Conservation (phyloP, 2,888 invertebrate genomes). For the Craniophora ligustri region DNA sequence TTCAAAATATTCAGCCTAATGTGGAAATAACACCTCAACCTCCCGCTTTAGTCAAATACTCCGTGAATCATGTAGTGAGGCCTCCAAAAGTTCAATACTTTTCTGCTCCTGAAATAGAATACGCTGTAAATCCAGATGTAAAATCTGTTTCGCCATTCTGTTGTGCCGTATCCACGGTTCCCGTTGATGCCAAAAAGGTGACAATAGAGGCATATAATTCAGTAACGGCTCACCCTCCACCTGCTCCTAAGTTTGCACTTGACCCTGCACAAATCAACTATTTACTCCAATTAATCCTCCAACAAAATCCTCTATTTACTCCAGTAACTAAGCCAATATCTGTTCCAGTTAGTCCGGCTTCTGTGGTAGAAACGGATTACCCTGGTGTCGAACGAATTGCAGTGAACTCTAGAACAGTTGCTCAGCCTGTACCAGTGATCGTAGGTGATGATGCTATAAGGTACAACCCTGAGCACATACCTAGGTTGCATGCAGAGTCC, state of each 20-base stretch:
- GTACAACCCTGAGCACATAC: constrained; percentile 20
- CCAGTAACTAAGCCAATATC: constrained; percentile 22
- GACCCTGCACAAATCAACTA: background rate
- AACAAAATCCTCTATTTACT: constrained; percentile 9
- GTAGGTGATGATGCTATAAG: constrained; percentile 1
- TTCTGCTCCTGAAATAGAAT: constrained; percentile 1
- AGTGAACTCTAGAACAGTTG: background rate
- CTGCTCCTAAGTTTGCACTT: constrained; percentile 25
- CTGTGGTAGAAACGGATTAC: background rate
- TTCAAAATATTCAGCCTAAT: constrained; percentile 14
- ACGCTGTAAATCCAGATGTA: constrained; percentile 14
- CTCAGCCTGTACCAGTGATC: constrained; percentile 9
- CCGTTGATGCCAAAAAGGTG: constrained; percentile 12
- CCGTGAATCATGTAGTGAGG: constrained; percentile 8
- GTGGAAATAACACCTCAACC: background rate
- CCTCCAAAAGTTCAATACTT: background rate
- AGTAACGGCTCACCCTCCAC: constrained; percentile 26
- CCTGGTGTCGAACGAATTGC: constrained; percentile 7
- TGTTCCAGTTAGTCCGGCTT: constrained; percentile 33
- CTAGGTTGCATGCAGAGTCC: constrained; percentile 14
- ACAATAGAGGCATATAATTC: constrained; percentile 30
- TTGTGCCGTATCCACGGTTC: no score
- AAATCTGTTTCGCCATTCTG: constrained; percentile 1
- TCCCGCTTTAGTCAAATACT: constrained; percentile 1
- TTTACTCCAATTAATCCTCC: no score